Conservation (phyloP, 1,140 invertebrate genomes). For the Brachionus rotundiformis region DNA sequence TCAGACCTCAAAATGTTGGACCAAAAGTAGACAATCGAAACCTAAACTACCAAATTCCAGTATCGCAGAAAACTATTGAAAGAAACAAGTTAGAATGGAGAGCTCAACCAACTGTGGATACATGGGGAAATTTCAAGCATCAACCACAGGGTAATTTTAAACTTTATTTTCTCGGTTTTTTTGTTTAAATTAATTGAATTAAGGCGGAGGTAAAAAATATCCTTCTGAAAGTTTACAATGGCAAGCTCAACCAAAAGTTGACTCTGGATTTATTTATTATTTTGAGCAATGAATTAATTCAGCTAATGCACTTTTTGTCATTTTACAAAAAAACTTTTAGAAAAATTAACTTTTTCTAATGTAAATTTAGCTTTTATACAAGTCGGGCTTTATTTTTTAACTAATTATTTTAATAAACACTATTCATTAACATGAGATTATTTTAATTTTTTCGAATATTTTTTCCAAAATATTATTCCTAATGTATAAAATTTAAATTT, state of each 20-base stretch:
- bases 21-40: conserved; percentile 43
- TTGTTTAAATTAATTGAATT: not conserved
- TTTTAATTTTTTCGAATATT: not conserved
- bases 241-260: conserved; percentile 34
- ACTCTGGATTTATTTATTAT: conserved; percentile 44
- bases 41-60: not conserved
- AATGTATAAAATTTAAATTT: too few relatives aligned
- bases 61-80: conserved; percentile 15
- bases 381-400: not conserved
- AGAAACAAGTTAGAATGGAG: conserved; percentile 13
- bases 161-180: not conserved
- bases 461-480: too few relatives aligned
- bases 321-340: not conserved
- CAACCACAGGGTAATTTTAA: not conserved
- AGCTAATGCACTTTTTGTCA: not conserved
- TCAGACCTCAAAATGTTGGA: conserved; percentile 10
- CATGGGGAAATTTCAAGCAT: conserved; percentile 46
- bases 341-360: not conserved
- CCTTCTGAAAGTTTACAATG: not conserved
- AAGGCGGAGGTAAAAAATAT: conserved; percentile 32
- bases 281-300: conserved; percentile 17
- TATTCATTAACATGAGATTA: too few relatives aligned
- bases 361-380: conserved; percentile 13
- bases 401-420: not conserved
- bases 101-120: conserved; percentile 41